Percentiles rank a stretch among this genome's conserved stretches.
phyloP scores from a whole-genome alignment of 1,140 invertebrate genomes.

The Drosophila micromelanica region DNA sequence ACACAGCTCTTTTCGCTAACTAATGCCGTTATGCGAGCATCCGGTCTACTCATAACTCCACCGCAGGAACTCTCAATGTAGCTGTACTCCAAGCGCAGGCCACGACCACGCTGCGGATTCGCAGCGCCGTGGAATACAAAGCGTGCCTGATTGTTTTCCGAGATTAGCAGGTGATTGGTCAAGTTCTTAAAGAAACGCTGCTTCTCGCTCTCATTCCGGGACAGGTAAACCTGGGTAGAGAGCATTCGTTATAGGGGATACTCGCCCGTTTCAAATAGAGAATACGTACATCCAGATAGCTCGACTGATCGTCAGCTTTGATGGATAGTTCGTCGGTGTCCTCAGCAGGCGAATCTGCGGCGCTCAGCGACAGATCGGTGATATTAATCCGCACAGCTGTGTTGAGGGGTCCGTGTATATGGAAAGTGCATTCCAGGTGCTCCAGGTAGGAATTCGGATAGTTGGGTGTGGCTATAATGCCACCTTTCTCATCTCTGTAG shows the following conservation, averaged over 20 bases:
- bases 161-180: conserved; percentile 78
- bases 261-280: neutral
- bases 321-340: neutral
- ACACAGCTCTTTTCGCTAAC: conserved; percentile 89
- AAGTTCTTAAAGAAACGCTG: conserved; percentile 47
- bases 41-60: conserved; percentile 88
- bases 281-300: conserved; percentile 55
- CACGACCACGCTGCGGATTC: conserved; percentile 84
- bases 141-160: conserved; percentile 89
- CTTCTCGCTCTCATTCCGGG: conserved; percentile 23
- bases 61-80: conserved; percentile 86
- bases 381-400: conserved; percentile 88
- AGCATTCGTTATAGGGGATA: conserved; percentile 84
- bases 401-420: conserved; percentile 87
- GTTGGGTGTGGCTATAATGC: conserved; percentile 89
- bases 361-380: conserved; percentile 90
- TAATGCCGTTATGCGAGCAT: no score
- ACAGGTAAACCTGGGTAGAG: conserved; percentile 53
- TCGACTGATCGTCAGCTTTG: conserved; percentile 2
- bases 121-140: conserved; percentile 88
- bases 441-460: conserved; percentile 91
- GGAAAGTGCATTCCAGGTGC: conserved; percentile 89
- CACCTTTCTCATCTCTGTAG: conserved; percentile 84
- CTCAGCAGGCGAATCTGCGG: neutral
- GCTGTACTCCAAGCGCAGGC: conserved; percentile 86